phyloP scores from a whole-genome alignment of 2,888 invertebrate genomes.

The Coelopa pilipes region DNA sequence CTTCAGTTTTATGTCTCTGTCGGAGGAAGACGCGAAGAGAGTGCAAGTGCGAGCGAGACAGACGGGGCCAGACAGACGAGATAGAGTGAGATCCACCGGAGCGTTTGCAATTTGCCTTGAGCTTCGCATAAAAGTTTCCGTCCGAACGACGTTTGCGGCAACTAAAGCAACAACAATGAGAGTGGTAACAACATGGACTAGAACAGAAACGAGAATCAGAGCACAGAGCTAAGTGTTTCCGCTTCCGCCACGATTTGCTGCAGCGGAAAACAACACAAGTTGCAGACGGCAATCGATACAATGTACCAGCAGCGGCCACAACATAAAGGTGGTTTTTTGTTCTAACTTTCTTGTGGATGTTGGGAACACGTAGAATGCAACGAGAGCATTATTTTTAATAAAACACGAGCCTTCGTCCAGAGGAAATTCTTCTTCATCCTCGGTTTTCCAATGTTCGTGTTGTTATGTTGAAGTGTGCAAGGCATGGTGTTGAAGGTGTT shows the following conservation, averaged over 20 bases:
- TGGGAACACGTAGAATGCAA: not conserved
- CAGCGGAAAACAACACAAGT: not conserved
- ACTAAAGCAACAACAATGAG: conserved; percentile 3
- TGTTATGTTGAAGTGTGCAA: conserved; percentile 2
- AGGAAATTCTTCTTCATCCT: not conserved
- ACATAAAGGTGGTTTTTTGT: not conserved
- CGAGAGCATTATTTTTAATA: conserved; percentile 16
- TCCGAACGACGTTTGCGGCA: not conserved
- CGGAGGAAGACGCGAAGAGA: too few species aligned
- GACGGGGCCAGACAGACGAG: not conserved
- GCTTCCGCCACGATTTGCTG: conserved; percentile 34
- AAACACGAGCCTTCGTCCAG: not conserved
- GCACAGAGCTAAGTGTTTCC: conserved; percentile 35
- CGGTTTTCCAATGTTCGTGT: not conserved
- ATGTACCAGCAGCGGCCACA: not conserved
- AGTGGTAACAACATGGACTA: not conserved
- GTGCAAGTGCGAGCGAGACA: not conserved
- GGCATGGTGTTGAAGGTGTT: conserved; percentile 13
- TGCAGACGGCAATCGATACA: not conserved
- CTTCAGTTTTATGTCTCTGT: not conserved
- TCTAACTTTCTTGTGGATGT: conserved; percentile 11
- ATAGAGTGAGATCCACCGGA: conserved; percentile 11
- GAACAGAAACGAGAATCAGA: too few species aligned
- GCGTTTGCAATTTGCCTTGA: conserved; percentile 40
- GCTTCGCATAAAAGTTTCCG: conserved; percentile 30